phyloP scores from a whole-genome alignment of 37 sponge, comb jelly and placozoan species.

The Mnemiopsis leidyi region DNA sequence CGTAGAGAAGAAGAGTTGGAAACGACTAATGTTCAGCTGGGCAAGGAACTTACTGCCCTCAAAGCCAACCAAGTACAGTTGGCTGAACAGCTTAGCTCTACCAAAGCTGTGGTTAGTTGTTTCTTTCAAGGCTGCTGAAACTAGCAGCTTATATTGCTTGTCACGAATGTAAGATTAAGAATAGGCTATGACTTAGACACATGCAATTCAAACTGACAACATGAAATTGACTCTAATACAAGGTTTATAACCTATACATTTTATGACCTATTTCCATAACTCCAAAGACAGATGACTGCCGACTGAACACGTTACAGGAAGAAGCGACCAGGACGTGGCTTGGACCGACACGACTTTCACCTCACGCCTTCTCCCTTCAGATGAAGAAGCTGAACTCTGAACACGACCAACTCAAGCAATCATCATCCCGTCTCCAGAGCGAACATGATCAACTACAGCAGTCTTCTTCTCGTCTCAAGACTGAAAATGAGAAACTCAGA shows the following conservation, averaged over 20 bases:
- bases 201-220: too few species aligned
- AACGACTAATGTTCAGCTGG: neutral
- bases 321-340: neutral
- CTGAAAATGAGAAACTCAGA: neutral
- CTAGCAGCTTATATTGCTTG: too few species aligned
- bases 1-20: neutral
- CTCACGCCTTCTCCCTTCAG: neutral
- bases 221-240: too few species aligned
- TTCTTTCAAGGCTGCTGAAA: too few species aligned
- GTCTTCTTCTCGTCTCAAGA: neutral
- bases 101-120: conserved; percentile 35
- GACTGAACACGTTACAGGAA: neutral
- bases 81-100: conserved; percentile 14
- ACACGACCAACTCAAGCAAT: neutral
- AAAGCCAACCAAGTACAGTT: neutral
- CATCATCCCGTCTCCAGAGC: neutral
- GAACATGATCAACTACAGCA: neutral
- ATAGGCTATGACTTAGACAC: too few species aligned
- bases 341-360: neutral
- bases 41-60: neutral
- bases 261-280: neutral
- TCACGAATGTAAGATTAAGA: too few species aligned
- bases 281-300: neutral
- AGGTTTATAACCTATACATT: neutral
- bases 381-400: neutral